Base-by-base conservation (phyloP, 2,888 invertebrate species). In the Euproctis similis region DNA sequence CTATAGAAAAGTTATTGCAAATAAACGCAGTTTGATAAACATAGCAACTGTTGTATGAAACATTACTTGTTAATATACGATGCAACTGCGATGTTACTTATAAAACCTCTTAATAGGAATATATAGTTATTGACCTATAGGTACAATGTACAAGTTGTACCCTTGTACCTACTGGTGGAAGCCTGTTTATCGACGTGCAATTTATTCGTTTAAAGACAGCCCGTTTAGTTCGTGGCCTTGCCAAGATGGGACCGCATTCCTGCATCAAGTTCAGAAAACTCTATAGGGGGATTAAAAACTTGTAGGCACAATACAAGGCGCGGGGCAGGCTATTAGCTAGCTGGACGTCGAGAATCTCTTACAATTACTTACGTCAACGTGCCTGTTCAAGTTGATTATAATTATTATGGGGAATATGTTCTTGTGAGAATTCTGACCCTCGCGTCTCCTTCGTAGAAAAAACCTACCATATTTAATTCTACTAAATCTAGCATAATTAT, bases 161-260 rank as follows among this genome's bases (percentile, higher is more conserved):
- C 52, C n/a, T n/a, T n/a, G n/a, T n/a, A n/a, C n/a, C n/a, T n/a
- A n/a, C n/a, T n/a, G n/a, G n/a, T n/a, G n/a, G 42, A 38, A 73
- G 66, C 78, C 71, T 65, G 76, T 73, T 70, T 71, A 66, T 62
- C 66, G 59, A 53, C 60, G 51, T 37, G 74, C 74, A 72, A 76
- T 80, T 80, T 81, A 80, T 76, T 69, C 67, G 66, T 67, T n/a
- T 73, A 71, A 70, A 70, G 72, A 71, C 68, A 69, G 60, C 58
- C 62, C 65, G 58, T 60, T 67, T 68, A 67, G 64, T 58, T 63
- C 67, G 53, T 62, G 67, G 62, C 68, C 74, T 73, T 69, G 70
- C 64, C 47, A 43, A 53, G 58, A 58, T 63, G 46, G 56, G 68
- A 65, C 75, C 53, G 61, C 80, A 81, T 82, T 82, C 81, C 81